Base-by-base conservation (phyloP, 23 tunicate species). In the Phallusia fumigata region DNA sequence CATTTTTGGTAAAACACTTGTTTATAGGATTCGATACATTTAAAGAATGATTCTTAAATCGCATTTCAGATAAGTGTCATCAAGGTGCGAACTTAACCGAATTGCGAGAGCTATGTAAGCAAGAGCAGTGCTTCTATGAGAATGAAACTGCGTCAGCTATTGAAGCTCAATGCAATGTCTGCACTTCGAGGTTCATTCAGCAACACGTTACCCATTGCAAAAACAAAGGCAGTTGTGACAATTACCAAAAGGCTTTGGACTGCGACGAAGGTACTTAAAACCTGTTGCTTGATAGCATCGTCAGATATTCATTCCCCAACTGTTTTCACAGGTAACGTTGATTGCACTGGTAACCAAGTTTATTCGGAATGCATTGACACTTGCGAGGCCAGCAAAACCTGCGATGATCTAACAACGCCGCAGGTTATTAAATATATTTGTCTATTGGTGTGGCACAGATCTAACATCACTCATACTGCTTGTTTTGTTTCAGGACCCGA, bases 1-100 rank as follows among this genome's bases (percentile, higher is more conserved):
- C 28, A 58, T 78, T 15, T 85, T 85, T 28, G 83, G 88, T 85
- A 58, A 85, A 0, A 11, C 13, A 16, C 13, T 58, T 58, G 28
- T 58, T 58, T 22, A 58, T 21, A 5, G 2, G 26, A 1, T 13
- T n/a, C n/a, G n/a, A n/a, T n/a, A n/a, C n/a, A n/a, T n/a, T 21
- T 58, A 58, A 58, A 6, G 5, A 40, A 40, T 3, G 10, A 40
- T 40, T 10, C 47, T 40, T 40, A 40, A 40, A 24, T 58, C 13
- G 8, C 15, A 6, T 22, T 24, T 58, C 69, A 58, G 69, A 24
- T 13, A 3, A 22, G 12, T 74, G 78, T 24, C 26, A 24, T 16
- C 26, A 58, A 21, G 69, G 28, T 2, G 26, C 69, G 2, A 24
- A 58, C 26, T 16, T 22, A 58, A 24, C 69, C 3, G 28, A 58